These are phyloP conservation scores for Agriopis aurantiaria DNA, from an alignment of 2,888 invertebrate genomes.

Conservation along the genomic window DNA sequence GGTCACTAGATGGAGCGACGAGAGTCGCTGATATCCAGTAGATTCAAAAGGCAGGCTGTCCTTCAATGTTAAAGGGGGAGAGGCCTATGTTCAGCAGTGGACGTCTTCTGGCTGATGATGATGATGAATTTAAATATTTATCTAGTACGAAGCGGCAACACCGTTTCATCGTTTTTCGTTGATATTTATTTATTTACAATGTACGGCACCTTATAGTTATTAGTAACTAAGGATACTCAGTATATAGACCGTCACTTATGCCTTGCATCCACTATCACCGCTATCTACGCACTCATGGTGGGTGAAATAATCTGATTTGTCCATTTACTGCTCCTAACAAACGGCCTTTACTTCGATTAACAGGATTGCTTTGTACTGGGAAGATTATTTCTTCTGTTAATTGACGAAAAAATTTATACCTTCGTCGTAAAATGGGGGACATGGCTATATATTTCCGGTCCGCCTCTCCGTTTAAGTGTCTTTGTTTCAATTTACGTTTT, in stretches of 20 bases:
- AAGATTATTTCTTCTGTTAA: constrained; percentile 61
- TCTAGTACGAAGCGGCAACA: too few species aligned
- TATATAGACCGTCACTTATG: constrained; percentile 33
- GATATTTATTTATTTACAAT: too few species aligned
- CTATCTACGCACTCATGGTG: constrained; percentile 83
- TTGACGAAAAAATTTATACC: constrained; percentile 53
- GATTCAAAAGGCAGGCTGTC: too few species aligned
- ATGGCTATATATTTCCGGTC: constrained; percentile 27
- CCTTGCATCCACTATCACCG: constrained; percentile 55
- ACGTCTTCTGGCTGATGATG: too few species aligned
- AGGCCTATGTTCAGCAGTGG: too few species aligned
- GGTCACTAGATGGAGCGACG: too few species aligned
- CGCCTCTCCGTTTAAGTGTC: constrained; percentile 19
- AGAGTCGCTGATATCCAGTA: too few species aligned
- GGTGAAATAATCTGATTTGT: constrained; percentile 86
- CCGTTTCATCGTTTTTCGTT: too few species aligned
- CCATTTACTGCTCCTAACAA: constrained; percentile 83
- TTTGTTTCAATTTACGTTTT: constrained; percentile 24
- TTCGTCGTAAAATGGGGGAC: constrained; percentile 31
- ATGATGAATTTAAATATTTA: too few species aligned
- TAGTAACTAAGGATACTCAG: too few species aligned
- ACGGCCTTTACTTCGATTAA: constrained; percentile 78
- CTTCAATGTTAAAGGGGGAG: too few species aligned
- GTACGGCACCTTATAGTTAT: too few species aligned
- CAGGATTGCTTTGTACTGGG: constrained; percentile 78